A percentile compares a stretch with the other conserved stretches of the same genome.
phyloP scores from a whole-genome alignment of 1,140 invertebrate genomes.

The Anastrepha obliqua region DNA sequence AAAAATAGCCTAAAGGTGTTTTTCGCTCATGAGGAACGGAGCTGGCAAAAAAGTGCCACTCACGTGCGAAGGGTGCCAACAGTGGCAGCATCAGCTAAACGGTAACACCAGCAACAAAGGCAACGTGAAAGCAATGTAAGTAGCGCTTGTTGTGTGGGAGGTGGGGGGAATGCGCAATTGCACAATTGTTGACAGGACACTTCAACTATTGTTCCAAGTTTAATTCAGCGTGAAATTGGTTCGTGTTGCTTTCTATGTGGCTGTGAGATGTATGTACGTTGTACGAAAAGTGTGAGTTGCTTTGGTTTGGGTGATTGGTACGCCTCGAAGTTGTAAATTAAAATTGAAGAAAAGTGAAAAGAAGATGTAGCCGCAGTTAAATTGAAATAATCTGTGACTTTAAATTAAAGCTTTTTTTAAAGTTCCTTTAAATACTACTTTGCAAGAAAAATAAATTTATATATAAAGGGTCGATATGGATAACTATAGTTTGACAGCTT shows the following conservation, averaged over 20 bases:
- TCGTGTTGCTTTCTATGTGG: conserved; percentile 18
- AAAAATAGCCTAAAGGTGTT: conserved; percentile 56
- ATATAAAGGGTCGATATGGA: no score
- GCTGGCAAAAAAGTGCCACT: not conserved
- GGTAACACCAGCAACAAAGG: conserved; percentile 37
- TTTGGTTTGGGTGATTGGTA: conserved; percentile 36
- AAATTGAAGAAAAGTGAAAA: not conserved
- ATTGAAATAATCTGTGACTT: not conserved
- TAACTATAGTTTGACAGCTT: no score
- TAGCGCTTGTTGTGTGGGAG: not conserved
- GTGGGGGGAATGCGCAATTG: conserved; percentile 10
- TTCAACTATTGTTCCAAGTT: conserved; percentile 58
- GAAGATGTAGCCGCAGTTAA: not conserved
- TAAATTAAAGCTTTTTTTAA: not conserved
- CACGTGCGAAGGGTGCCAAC: conserved; percentile 41
- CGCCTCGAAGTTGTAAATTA: conserved; percentile 33
- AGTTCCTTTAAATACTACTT: no score
- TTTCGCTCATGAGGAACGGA: conserved; percentile 44
- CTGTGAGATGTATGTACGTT: conserved; percentile 6
- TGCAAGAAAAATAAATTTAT: no score
- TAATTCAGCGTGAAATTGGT: conserved; percentile 59
- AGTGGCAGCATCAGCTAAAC: conserved; percentile 33
- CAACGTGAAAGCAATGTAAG: not conserved
- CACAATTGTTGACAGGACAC: conserved; percentile 56
- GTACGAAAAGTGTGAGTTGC: not conserved